A percentile compares a stretch with the other conserved stretches of the same genome.
phyloP scores from a whole-genome alignment of 2,113 vertebrate species.

The Pogona vitticeps region DNA sequence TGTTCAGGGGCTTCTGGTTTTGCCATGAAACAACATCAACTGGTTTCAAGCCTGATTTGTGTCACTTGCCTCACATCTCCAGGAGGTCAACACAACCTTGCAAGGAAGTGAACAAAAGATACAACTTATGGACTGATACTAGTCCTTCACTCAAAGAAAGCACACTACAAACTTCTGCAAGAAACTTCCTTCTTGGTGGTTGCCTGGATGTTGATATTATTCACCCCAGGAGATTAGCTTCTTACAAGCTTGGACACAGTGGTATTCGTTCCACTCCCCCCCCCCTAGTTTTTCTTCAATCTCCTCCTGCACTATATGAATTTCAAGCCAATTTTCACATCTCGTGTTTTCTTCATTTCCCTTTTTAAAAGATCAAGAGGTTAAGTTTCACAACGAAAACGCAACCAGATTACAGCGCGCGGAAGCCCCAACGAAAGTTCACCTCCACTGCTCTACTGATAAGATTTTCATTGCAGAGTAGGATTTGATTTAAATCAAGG shows the following conservation, averaged over 20 bases:
- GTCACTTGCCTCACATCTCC: too few species aligned
- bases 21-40: background rate
- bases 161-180: background rate
- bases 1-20: too few species aligned
- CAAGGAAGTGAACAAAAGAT: too few species aligned
- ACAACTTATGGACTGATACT: background rate
- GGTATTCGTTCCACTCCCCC: background rate
- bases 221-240: background rate
- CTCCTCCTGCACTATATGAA: background rate
- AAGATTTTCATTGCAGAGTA: background rate
- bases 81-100: background rate
- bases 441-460: background rate
- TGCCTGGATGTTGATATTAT: background rate
- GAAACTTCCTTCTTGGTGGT: background rate
- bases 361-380: constrained; percentile 27
- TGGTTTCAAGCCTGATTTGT: background rate
- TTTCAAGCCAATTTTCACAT: constrained; percentile 4
- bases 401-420: background rate
- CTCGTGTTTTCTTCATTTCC: constrained; percentile 21
- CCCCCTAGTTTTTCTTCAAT: background rate
- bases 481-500: background rate
- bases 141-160: background rate
- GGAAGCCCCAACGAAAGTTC: background rate
- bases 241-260: background rate
- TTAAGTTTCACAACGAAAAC: background rate